Conservation (phyloP, 2,888 invertebrate genomes). For the Chloroclystis v-ata region DNA sequence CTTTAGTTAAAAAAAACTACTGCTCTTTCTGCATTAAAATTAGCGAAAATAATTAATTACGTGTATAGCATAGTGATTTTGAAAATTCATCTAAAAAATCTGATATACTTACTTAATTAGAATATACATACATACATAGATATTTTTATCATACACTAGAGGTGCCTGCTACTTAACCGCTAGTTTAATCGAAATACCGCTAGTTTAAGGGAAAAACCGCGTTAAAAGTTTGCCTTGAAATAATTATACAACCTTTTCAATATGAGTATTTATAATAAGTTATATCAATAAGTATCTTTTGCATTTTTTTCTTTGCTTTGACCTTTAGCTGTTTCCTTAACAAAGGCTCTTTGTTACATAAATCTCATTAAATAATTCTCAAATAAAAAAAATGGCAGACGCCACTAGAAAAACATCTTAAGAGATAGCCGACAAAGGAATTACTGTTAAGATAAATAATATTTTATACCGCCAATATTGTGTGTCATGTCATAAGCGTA, state of each 20-base stretch:
- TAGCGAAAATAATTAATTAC: too few relatives aligned
- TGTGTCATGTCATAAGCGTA: conserved; percentile 18
- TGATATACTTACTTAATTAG: too few relatives aligned
- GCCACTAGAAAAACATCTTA: conserved; percentile 56
- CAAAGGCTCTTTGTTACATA: not conserved
- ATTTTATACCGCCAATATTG: conserved; percentile 55
- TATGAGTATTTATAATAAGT: too few relatives aligned
- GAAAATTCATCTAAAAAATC: too few relatives aligned
- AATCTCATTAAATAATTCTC: conserved; percentile 5
- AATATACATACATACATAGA: too few relatives aligned
- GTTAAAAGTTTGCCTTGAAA: too few relatives aligned
- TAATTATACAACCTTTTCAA: too few relatives aligned
- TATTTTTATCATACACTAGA: not conserved
- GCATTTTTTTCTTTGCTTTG: too few relatives aligned
- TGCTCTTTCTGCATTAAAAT: not conserved
- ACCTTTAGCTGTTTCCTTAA: not conserved
- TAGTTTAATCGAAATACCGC: not conserved
- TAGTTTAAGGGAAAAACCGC: too few relatives aligned
- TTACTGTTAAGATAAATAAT: conserved; percentile 63
- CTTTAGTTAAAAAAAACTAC: not conserved
- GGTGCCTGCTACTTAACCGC: not conserved
- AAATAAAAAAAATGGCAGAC: conserved; percentile 52
- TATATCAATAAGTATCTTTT: too few relatives aligned
- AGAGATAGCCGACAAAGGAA: conserved; percentile 57
- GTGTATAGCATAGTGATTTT: too few relatives aligned